Evolutionary conservation across 2,113 vertebrate species (phyloP).

Genomic region (Ibidorhyncha struthersii): DNA sequence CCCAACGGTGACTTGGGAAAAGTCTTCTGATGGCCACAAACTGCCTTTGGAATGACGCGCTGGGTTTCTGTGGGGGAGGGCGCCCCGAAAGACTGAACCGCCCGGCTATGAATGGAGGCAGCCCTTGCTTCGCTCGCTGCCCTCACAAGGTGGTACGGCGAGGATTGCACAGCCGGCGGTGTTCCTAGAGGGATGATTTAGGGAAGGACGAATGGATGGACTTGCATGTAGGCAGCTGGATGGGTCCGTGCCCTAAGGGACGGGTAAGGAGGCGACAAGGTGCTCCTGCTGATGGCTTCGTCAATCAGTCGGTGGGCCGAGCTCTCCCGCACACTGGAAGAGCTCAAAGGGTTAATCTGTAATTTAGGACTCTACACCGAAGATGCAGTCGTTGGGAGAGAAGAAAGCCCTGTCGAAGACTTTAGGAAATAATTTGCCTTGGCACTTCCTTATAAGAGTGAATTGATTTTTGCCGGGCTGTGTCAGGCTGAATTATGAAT

Average conservation of each 20-base stretch:
- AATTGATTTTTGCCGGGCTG: constrained; percentile 71
- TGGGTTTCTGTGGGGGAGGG: background rate
- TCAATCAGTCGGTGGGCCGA: background rate
- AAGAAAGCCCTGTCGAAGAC: background rate
- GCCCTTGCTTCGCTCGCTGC: background rate
- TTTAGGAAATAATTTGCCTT: constrained; percentile 67
- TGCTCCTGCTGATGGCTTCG: background rate
- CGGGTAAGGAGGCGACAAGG: background rate
- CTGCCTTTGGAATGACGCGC: background rate
- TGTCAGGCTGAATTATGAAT: constrained; percentile 67
- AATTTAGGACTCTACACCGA: background rate
- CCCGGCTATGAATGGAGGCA: background rate
- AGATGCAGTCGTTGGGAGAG: background rate
- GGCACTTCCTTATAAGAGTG: constrained; percentile 67
- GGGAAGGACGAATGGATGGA: background rate
- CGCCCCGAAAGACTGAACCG: background rate
- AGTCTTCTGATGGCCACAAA: background rate
- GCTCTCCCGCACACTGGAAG: background rate
- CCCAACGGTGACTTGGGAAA: background rate
- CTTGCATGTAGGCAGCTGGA: background rate
- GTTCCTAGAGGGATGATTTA: background rate
- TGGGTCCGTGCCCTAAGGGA: background rate
- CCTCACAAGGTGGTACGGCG: background rate
- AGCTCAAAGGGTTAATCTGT: constrained; percentile 26
- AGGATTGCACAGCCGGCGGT: background rate